Base-by-base conservation (phyloP, 2,888 invertebrate genomes). In the Drosophila yooni region DNA sequence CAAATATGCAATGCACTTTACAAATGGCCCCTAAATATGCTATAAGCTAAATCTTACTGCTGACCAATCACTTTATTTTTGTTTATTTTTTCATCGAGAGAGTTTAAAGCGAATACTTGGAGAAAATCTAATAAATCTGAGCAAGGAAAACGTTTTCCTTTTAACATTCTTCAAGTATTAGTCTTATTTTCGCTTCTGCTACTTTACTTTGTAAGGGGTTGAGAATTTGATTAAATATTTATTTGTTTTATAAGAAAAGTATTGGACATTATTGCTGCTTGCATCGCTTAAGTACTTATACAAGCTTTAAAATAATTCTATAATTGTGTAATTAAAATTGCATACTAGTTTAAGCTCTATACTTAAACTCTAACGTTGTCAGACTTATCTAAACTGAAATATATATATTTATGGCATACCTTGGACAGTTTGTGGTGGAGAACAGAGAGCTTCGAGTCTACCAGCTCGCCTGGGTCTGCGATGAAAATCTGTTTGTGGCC, bases 401-500 rank as follows among this genome's bases (percentile, higher is more conserved):
- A 29, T 11, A 51, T 10, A 31, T n/a, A n/a, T 51, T 51, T 27
- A 27, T 25, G 15, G 48, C 46, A 13, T 27, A 5, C 15, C 62
- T 62, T 46, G 13, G 63, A 36, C 43, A 18, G 43, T 21, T 46
- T 46, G 46, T 46, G 46, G 46, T 51, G n/a, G 50, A 59, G n/a
- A 60, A 13, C 51, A 60, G 43, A 64, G 48, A 13, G 36, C 40
- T 34, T 1, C 31, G 54, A 48, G 40, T 63, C 63, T 64, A 25
- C 4, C 33, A 34, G 50, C 31, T 40, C 8, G 46, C 3, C 15
- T 46, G 21, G 34, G 43, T 48, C 18, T 27, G 13, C 21, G 25
- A 40, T 15, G 27, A 27, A 58, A 81, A 65, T 69, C 63, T 64
- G 77, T 70, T 73, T 80, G 56, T 76, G 61, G 68, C 61, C 79